Percentiles rank a stretch among this genome's conserved stretches.
These are phyloP conservation scores for Augiades crinisus DNA, from an alignment of 2,888 invertebrate species.

Conservation along the genomic window DNA sequence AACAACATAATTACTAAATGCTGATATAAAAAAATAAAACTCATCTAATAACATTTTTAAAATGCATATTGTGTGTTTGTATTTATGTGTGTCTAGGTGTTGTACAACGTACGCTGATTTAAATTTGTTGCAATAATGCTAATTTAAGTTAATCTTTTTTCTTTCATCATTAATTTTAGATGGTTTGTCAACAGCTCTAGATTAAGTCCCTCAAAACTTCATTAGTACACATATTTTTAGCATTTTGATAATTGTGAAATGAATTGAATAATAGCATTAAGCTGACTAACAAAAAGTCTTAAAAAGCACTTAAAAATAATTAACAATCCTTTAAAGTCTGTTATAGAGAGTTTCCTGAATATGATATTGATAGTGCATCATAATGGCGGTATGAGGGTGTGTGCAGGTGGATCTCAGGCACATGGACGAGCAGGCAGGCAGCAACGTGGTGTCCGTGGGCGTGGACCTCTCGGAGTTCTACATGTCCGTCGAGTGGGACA, in stretches of 20 bases:
- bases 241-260: too few species aligned
- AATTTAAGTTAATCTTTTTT: not conserved
- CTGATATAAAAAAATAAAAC: slow-evolving; percentile 14
- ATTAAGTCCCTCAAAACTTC: not conserved
- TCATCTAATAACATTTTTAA: slow-evolving; percentile 12
- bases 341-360: not conserved
- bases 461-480: slow-evolving; percentile 99
- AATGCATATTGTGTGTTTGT: slow-evolving; percentile 27
- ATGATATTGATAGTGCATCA: slow-evolving; percentile 3
- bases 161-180: not conserved
- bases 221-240: too few species aligned
- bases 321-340: not conserved
- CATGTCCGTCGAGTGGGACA: slow-evolving; percentile 99
- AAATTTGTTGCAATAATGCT: slow-evolving; percentile 13
- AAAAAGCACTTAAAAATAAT: too few species aligned
- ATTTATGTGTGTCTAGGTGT: slow-evolving; percentile 31
- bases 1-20: slow-evolving; percentile 18
- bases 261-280: too few species aligned
- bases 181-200: not conserved
- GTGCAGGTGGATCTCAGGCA: slow-evolving; percentile 94
- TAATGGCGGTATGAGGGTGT: slow-evolving; percentile 42
- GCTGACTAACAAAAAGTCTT: too few species aligned
- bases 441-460: slow-evolving; percentile 94
- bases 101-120: slow-evolving; percentile 25
- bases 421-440: slow-evolving; percentile 94